phyloP scores from a whole-genome alignment of 2,113 vertebrate genomes.

The Sceloporus undulatus region DNA sequence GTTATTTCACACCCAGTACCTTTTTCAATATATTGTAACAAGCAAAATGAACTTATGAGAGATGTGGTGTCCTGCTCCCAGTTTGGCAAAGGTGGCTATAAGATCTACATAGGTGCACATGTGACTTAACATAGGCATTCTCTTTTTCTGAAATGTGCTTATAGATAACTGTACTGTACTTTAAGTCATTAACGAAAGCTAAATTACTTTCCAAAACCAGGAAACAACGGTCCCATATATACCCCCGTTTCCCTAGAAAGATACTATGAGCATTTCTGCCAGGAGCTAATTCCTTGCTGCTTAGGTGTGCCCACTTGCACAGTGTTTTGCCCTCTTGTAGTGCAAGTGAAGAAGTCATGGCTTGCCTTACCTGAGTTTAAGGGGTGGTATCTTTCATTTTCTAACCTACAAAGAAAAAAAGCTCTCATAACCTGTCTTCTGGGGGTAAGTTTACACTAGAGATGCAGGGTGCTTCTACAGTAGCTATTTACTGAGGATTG shows the following conservation, averaged over 20 bases:
- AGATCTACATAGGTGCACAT: conserved; percentile 3
- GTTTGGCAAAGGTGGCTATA: no score
- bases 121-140: background rate
- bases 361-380: background rate
- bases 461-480: background rate
- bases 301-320: background rate
- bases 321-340: background rate
- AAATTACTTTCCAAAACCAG: background rate
- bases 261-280: background rate
- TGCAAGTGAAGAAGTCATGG: background rate
- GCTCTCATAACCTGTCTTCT: background rate
- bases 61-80: no score
- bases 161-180: background rate
- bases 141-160: background rate
- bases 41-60: no score
- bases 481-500: background rate
- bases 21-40: background rate
- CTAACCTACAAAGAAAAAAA: background rate
- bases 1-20: background rate
- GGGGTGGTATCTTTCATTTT: background rate
- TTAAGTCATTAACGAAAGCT: background rate
- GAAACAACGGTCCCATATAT: background rate
- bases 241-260: background rate
- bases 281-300: conserved; percentile 13
- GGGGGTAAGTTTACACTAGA: background rate